These are phyloP conservation scores for Melanocharis versteri DNA, from an alignment of 2,113 vertebrate species.

Conservation along the genomic window DNA sequence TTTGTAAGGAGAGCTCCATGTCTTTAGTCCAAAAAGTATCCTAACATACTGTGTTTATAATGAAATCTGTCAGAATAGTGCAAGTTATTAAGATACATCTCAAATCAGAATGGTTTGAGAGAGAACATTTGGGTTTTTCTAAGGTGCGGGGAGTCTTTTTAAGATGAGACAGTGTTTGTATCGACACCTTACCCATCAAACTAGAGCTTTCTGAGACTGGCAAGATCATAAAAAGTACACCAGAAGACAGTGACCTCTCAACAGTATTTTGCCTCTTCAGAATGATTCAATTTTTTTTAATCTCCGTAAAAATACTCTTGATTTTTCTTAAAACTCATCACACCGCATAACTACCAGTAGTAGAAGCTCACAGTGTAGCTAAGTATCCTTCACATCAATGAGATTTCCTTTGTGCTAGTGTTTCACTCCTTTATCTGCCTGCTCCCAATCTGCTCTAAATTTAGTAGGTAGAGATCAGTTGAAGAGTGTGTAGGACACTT, in stretches of 20 bases:
- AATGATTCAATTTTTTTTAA: not conserved
- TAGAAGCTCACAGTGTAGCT: not conserved
- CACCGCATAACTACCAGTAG: not conserved
- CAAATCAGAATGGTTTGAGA: not conserved
- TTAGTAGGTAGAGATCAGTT: constrained; percentile 77
- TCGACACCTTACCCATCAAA: fast-evolving
- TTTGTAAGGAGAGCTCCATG: not conserved
- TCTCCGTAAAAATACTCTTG: not conserved
- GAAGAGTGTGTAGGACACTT: constrained; percentile 73
- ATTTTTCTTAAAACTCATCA: not conserved
- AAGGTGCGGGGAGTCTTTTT: not conserved
- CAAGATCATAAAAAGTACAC: not conserved
- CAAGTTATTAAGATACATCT: not conserved
- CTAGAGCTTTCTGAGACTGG: not conserved
- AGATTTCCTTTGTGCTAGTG: not conserved
- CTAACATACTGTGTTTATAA: not conserved
- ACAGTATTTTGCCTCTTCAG: not conserved
- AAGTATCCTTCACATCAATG: not conserved
- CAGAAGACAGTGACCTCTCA: not conserved
- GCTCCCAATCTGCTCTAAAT: constrained; percentile 67
- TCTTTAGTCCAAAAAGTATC: not conserved
- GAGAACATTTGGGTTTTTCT: not conserved
- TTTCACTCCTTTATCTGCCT: constrained; percentile 28
- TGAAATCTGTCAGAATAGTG: not conserved
- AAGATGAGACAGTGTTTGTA: not conserved